Percentiles rank a stretch among this genome's conserved stretches.
Evolutionary conservation across 2,113 vertebrate species (phyloP).

Genomic region (Halcyon senegalensis): DNA sequence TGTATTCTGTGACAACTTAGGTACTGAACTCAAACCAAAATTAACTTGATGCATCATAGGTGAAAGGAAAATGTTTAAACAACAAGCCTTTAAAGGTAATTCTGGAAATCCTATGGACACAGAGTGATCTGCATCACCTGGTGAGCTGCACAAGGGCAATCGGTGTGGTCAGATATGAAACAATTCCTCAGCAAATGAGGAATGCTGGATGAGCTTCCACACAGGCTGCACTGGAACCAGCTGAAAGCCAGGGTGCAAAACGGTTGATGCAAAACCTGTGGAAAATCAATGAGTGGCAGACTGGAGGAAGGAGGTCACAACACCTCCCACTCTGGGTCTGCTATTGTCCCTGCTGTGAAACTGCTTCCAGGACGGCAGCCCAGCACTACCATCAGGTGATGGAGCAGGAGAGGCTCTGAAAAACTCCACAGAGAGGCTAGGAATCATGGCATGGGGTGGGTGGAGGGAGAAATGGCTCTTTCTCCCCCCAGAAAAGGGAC

Average conservation of each 20-base stretch:
- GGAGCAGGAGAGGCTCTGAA: background rate
- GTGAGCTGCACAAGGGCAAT: background rate
- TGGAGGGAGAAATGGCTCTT: background rate
- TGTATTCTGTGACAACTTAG: background rate
- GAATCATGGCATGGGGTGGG: rapidly evolving
- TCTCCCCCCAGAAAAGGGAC: background rate
- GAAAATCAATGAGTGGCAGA: background rate
- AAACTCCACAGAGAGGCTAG: background rate
- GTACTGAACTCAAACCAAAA: background rate
- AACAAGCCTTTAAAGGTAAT: background rate
- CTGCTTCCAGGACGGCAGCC: background rate
- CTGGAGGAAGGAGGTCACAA: background rate
- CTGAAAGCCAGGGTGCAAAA: background rate
- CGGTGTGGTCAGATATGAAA: rapidly evolving
- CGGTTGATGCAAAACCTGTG: background rate
- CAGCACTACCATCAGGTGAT: background rate
- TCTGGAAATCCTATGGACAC: background rate
- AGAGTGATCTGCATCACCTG: background rate
- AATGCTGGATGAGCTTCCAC: background rate
- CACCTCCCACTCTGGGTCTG: rapidly evolving
- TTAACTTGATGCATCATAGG: background rate
- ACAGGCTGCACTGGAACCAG: background rate
- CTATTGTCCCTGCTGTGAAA: rapidly evolving
- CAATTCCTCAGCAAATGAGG: background rate
- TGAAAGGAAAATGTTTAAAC: background rate